Base-by-base conservation (phyloP, 2,888 invertebrate genomes). In the Drosophila eohydei region DNA sequence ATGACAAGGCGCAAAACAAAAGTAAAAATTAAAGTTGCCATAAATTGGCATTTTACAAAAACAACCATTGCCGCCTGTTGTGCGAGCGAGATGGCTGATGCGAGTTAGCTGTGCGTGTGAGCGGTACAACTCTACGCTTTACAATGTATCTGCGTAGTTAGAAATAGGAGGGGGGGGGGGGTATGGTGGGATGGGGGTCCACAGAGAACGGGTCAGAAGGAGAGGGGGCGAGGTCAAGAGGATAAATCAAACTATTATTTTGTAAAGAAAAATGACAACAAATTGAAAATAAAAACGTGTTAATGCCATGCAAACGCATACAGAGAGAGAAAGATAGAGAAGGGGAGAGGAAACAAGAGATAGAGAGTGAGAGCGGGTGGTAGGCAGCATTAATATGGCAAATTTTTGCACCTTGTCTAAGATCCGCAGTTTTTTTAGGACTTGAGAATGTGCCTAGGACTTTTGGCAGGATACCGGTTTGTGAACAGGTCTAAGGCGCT, bases 381-480 rank as follows among this genome's bases (percentile, higher is more conserved):
- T 16, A 8, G 46, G 36, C 28, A 14, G 28, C 16, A 36, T 26
- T 41, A 12, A 30, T 32, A 14, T 30, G 55, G 21, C n/a, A 55
- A 46, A 56, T 14, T 38, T 44, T 21, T 51, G 30, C 36, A 11
- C 14, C 32, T 50, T 34, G 52, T 38, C 51, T 43, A 57, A 80
- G 75, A 80, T 80, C 77, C 40, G 48, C 63, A 55, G 28, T 28
- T 71, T 32, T n/a, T 12, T 60, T 59, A 58, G 63, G 70, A 54
- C 44, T 54, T 62, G 4, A 9, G 44, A 55, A 55, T 41, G 34
- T 14, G 48, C 62, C 74, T 71, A 80, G 67, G 78, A 73, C 66
- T 59, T 77, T 72, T 57, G 64, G 12, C 74, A 83, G 83, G 86
- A 86, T 84, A 84, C 84, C 84, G 84, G 84, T 84, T 89, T 89